Base-by-base conservation (phyloP, 2,113 vertebrate species). In the Cnemophilus loriae region DNA sequence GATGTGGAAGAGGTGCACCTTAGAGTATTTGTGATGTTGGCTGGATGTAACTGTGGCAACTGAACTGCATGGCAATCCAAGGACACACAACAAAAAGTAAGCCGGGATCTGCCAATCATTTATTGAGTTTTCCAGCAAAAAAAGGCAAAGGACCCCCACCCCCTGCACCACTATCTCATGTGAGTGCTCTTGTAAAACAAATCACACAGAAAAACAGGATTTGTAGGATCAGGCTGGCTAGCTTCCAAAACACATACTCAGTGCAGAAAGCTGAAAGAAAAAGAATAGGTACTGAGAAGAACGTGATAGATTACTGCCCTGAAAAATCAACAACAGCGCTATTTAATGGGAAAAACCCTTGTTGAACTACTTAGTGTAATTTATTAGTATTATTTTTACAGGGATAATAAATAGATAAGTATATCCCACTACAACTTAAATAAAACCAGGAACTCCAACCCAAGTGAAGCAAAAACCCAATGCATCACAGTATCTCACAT, bases 231-330 rank as follows among this genome's bases (percentile, higher is more conserved):
- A 90, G 41, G 83, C 76, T 96, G 95, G 80, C 95, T 39, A 88
- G n/a, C 69, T 95, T 92, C 95, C 96, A 97, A 94, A 95, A 71
- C 84, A 95, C 86, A 96, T 39, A 92, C 14, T 88, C 71, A 50
- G 41, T 35, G 57, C 47, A 90, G 88, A 94, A 87, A 79, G 37
- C 60, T 82, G 22, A 30, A 78, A 78, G 85, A 63, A 61, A 87
- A 87, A 88, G 87, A 86, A 64, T 78, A 84, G 60, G 50, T 84
- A 73, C n/a, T 7, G 30, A 82, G 83, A 56, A 41, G 21, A 92
- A 87, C 0, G 0, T 78, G 89, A 84, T 35, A 90, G 93, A 56
- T 93, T 80, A 78, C 49, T 79, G 44, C 68, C 68, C 76, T 57
- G 78, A 89, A 56, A 93, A 84, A 93, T 57, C 83, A 90, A 67